Base-by-base conservation (phyloP, 2,888 invertebrate genomes). In the Eilema caniola region DNA sequence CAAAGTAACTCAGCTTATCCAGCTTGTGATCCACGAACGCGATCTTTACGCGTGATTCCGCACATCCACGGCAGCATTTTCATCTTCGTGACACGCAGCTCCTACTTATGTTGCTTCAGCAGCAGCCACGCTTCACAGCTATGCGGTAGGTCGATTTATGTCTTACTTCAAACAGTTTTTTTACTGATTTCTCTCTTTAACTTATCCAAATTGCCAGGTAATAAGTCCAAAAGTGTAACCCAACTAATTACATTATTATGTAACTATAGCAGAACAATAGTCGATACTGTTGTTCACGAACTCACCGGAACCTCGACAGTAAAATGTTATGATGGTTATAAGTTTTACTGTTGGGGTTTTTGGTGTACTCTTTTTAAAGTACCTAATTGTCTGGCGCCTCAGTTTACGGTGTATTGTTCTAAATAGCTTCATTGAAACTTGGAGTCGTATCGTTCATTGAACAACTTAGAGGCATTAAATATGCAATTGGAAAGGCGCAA, bases 231-330 rank as follows among this genome's bases (percentile, higher is more conserved):
- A 28, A 53, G 11, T 47, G 28, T 64, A 53, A 28, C 41, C 47
- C 63, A 47, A 47, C 47, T 53, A 47, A 53, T 64, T 64, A 64
- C 63, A 28, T 53, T 64, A 64, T 64, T 64, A 14, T 28, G 11
- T n/a, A 28, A 53, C 47, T 5, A 28, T 25, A 20, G 20, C 3
- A n/a, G 25, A 20, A 28, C 47, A 20, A 28, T 25, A 25, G 20
- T 11, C 7, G n/a, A 28, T 28, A n/a, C n/a, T n/a, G 24, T 62
- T 53, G 23, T 57, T 62, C 20, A 25, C 2, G n/a, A 31, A 25
- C 37, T 7, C 11, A 60, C 41, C 60, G 65, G 71, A 69, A 76
- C 71, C 62, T 72, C 62, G 70, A 37, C 14, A 65, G 62, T 70
- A 67, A 70, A 60, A 37, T 28, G 57, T 66, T 60, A 60, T 60